Base-by-base conservation (phyloP, 92 coral and sea anemone species). In the Parazoanthus swiftii region DNA sequence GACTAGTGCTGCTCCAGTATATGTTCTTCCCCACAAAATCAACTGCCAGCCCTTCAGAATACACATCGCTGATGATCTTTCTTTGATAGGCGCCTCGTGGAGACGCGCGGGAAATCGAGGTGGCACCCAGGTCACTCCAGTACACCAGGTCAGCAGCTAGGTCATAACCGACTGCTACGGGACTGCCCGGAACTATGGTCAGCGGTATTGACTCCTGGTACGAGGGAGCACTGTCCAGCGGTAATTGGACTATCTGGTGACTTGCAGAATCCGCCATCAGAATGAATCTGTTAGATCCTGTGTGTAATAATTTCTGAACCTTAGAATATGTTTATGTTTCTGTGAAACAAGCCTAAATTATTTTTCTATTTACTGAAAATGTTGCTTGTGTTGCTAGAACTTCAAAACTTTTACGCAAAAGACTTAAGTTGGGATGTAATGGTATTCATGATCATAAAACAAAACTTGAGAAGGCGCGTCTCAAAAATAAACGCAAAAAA, bases 121-220 rank as follows among this genome's bases (percentile, higher is more conserved):
- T 81, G n/a, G 25, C 50, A n/a, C 73, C 72, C 4, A 74, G n/a
- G 73, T 81, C 85, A 48, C 85, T 81, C 85, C 85, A 81, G 85
- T 81, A 81, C 1, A 81, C 74, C 8, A 59, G 51, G 73, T 81
- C 54, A 15, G 68, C 73, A 11, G 43, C 11, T 36, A 74, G 85
- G 74, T 81, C 85, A 81, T 81, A 81, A 8, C 51, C 74, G n/a
- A 81, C 26, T 8, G 85, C 85, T 39, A 16, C 33, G 29, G 85
- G 85, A 7, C 25, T 20, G n/a, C 37, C 37, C 74, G 85, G 74
- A 35, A 8, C 51, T 46, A 63, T 23, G n/a, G 74, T 18, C 25
- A 81, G 74, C 48, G 85, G 85, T 20, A 81, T 11, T 23, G 85
- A 81, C 58, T 58, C 74, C 73, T 81, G 85, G 50, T 63, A 21